Percentiles rank a stretch among this genome's conserved stretches.
Conservation (phyloP, 1,140 invertebrate genomes). For the Heliconius hermathena region DNA sequence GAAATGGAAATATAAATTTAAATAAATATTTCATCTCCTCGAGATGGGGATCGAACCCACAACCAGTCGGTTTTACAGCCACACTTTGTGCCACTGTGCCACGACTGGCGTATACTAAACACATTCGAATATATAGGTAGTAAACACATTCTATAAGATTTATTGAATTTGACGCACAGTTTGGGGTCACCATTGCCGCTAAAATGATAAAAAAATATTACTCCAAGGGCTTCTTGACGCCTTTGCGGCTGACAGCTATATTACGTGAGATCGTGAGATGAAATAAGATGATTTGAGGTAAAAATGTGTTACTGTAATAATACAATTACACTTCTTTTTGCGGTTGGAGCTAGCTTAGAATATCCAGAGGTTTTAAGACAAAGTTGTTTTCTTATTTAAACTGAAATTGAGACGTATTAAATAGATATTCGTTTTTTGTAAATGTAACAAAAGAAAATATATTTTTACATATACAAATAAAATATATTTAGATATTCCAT, state of each 20-base stretch:
- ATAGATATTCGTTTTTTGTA: too few species aligned
- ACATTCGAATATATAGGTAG: too few species aligned
- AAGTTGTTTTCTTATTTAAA: neutral
- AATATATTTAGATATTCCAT: neutral
- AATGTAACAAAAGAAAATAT: too few species aligned
- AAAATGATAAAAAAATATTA: constrained; percentile 32
- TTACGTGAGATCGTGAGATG: constrained; percentile 15
- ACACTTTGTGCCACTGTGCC: too few species aligned
- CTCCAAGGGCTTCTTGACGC: constrained; percentile 14
- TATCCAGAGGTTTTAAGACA: neutral
- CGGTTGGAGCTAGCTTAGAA: neutral
- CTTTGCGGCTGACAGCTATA: constrained; percentile 26
- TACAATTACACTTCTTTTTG: neutral
- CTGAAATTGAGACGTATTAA: too few species aligned
- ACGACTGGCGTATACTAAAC: too few species aligned
- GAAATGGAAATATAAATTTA: too few species aligned
- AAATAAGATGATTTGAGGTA: constrained; percentile 16
- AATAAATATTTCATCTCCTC: too few species aligned
- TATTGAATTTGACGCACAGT: neutral
- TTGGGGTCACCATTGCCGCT: constrained; percentile 1
- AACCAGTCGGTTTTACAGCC: too few species aligned
- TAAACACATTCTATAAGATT: neutral
- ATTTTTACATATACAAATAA: too few species aligned
- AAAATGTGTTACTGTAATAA: constrained; percentile 6
- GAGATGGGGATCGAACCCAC: too few species aligned